Evolutionary conservation across 2,113 vertebrate species (phyloP).

Genomic region (Clarias gariepinus): DNA sequence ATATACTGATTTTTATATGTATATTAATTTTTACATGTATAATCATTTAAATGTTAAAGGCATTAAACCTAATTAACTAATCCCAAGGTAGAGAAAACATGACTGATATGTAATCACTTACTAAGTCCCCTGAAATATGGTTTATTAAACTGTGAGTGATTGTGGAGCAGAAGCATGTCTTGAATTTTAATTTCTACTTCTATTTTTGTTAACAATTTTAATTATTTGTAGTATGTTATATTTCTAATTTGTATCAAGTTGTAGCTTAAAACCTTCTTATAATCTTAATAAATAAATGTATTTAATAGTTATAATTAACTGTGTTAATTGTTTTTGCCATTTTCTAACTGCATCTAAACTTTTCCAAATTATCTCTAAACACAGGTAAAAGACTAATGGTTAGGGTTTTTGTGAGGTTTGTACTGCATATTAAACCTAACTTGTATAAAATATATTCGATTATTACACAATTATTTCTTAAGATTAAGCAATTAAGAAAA

Average conservation of each 20-base stretch:
- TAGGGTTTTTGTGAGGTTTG: background rate
- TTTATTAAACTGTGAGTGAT: background rate
- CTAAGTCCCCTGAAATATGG: background rate
- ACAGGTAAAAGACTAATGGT: background rate
- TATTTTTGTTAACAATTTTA: background rate
- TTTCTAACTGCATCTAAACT: background rate
- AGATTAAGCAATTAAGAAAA: background rate
- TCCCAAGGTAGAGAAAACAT: too few relatives aligned
- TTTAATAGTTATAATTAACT: background rate
- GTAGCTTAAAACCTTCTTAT: background rate
- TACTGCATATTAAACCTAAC: background rate
- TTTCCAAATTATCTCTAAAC: background rate
- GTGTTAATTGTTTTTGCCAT: background rate
- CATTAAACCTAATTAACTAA: background rate
- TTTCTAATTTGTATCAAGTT: background rate
- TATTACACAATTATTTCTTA: background rate
- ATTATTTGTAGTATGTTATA: background rate
- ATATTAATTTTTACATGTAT: background rate
- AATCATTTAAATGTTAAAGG: background rate
- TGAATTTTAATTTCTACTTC: background rate
- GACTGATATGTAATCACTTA: background rate
- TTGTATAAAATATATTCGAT: background rate
- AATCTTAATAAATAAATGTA: background rate
- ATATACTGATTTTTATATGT: background rate
- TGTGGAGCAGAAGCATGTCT: background rate